Conservation (phyloP, 1,140 invertebrate species). For the Coptotermes formosanus region DNA sequence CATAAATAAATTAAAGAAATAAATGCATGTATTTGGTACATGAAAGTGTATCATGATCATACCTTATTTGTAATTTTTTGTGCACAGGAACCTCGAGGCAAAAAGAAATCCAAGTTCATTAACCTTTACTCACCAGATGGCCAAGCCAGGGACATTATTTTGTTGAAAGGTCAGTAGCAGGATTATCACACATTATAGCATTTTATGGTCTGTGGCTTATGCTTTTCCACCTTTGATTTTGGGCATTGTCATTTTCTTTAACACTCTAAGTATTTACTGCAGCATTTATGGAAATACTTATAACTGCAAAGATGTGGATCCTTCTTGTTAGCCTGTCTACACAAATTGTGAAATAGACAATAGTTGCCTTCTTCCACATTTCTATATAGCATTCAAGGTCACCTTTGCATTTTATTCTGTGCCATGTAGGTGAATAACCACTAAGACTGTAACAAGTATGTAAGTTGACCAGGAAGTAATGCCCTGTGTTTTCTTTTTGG, state of each 20-base stretch:
- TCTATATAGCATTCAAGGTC: not conserved
- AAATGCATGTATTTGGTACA: not conserved
- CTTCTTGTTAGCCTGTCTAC: not conserved
- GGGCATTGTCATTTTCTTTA: not conserved
- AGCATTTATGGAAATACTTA: no score
- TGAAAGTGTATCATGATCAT: not conserved
- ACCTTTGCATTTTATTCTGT: no score
- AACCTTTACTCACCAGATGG: conserved; percentile 74
- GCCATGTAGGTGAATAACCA: no score
- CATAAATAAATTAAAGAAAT: no score
- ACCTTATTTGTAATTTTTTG: not conserved
- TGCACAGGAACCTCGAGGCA: conserved; percentile 5
- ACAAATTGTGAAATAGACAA: no score
- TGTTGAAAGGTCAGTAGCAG: conserved; percentile 60
- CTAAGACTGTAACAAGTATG: no score
- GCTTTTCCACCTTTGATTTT: no score
- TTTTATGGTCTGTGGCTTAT: no score
- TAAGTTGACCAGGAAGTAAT: no score
- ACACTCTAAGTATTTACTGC: not conserved
- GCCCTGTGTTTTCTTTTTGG: no score
- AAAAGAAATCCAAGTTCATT: conserved; percentile 66
- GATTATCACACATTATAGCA: no score
- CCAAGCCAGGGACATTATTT: conserved; percentile 59
- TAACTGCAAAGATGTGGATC: not conserved
- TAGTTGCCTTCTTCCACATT: no score